A percentile compares a stretch with the other conserved stretches of the same genome.
phyloP scores from a whole-genome alignment of 2,888 invertebrate genomes.

The Siphlonurus alternatus region DNA sequence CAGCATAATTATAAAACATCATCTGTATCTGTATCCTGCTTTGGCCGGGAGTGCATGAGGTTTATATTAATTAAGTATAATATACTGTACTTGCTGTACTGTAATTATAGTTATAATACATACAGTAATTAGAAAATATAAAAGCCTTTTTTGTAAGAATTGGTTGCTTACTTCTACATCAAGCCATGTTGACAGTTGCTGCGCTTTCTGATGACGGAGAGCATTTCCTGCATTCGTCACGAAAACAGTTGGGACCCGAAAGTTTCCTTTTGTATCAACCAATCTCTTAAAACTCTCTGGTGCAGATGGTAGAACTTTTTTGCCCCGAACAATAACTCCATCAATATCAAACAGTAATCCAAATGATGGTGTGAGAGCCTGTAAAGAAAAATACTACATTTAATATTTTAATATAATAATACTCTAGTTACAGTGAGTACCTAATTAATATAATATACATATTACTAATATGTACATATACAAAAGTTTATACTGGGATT shows the following conservation, averaged over 20 bases:
- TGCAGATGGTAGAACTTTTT: conserved; percentile 37
- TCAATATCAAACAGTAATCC: conserved; percentile 51
- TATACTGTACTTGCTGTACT: no score
- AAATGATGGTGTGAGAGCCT: conserved; percentile 26
- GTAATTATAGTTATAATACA: background rate
- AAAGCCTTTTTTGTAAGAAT: background rate
- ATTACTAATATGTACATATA: no score
- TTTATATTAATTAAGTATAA: no score
- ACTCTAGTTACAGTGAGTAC: no score
- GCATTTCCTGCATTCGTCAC: conserved; percentile 49
- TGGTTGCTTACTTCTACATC: conserved; percentile 29
- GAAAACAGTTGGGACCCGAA: conserved; percentile 41
- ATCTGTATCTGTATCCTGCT: no score
- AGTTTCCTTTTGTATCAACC: conserved; percentile 33
- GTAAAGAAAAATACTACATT: conserved; percentile 5
- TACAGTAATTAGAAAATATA: background rate
- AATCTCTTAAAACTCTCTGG: conserved; percentile 37
- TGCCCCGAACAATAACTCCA: conserved; percentile 44
- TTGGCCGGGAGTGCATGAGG: no score
- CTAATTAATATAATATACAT: no score
- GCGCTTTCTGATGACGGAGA: conserved; percentile 36
- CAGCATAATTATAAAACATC: no score
- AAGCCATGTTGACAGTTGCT: conserved; percentile 38
- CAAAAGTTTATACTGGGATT: no score
- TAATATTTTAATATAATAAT: no score